Percentiles rank a stretch among this genome's conserved stretches.
Conservation (phyloP, 2,113 vertebrate species). For the Xiphorhynchus elegans region DNA sequence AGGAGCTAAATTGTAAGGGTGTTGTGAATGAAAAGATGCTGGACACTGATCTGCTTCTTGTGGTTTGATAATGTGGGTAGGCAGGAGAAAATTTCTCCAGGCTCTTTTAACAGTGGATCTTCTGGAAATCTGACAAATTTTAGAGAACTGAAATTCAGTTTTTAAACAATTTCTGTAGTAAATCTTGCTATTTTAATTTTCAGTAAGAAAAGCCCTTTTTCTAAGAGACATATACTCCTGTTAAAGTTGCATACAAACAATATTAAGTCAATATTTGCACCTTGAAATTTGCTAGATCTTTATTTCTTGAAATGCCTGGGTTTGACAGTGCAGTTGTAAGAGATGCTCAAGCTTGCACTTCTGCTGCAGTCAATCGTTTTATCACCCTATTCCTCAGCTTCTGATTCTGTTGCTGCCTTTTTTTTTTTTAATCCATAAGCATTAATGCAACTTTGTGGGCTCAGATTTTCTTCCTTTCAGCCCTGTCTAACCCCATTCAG, state of each 20-base stretch:
- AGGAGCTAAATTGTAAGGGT: not conserved
- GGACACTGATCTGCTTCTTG: not conserved
- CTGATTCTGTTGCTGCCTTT: not conserved
- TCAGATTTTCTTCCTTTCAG: not conserved
- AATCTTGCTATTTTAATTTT: not conserved
- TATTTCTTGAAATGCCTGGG: not conserved
- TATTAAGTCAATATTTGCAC: not conserved
- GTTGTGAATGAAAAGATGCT: not conserved
- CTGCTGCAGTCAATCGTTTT: not conserved
- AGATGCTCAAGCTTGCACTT: not conserved
- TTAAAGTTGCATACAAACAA: not conserved
- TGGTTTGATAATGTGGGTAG: not conserved
- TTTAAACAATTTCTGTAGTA: not conserved
- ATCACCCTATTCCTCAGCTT: not conserved
- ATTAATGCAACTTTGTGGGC: not conserved
- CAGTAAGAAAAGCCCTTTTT: not conserved
- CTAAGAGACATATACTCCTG: not conserved
- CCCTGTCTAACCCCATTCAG: rapidly evolving
- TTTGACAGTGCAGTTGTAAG: not conserved
- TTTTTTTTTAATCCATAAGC: not conserved
- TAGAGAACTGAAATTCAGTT: not conserved
- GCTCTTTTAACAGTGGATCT: not conserved
- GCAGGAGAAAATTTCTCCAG: not conserved
- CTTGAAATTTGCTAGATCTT: not conserved
- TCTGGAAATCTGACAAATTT: not conserved